phyloP scores from a whole-genome alignment of 2,797 vertebrate genomes.

The Hemitrygon akajei region DNA sequence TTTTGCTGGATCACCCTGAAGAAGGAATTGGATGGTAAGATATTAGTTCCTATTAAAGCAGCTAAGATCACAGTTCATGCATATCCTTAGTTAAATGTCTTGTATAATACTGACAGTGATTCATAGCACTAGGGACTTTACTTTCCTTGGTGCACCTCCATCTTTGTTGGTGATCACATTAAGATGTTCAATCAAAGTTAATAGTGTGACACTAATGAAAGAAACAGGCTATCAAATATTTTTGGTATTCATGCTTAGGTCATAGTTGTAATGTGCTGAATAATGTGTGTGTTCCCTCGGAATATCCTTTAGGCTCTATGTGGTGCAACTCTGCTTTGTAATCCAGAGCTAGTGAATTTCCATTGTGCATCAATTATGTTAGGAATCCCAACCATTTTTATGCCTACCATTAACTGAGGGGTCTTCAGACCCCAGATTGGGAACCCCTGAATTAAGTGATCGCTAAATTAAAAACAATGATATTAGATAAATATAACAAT shows the following conservation, averaged over 20 bases:
- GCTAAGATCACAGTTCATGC: not conserved
- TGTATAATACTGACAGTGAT: not conserved
- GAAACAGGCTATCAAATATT: not conserved
- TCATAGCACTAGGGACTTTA: not conserved
- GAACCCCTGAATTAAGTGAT: not conserved
- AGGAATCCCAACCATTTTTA: no score
- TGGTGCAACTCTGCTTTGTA: not conserved
- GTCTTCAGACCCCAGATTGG: no score
- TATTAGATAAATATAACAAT: no score
- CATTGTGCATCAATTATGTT: not conserved
- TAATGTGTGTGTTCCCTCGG: not conserved
- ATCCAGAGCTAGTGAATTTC: not conserved
- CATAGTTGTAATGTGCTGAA: not conserved
- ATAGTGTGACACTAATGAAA: not conserved
- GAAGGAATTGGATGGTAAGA: conserved; percentile 67
- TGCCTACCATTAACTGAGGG: no score
- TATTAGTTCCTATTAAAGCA: not conserved
- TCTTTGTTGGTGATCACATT: not conserved
- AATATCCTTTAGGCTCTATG: not conserved
- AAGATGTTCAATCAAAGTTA: not conserved
- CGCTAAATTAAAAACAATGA: not conserved
- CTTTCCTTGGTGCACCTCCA: not conserved
- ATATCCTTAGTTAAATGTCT: not conserved
- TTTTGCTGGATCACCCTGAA: conserved; percentile 77
- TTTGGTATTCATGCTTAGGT: not conserved